phyloP scores from a whole-genome alignment of 1,140 invertebrate genomes.

The Drosophila navojoa region DNA sequence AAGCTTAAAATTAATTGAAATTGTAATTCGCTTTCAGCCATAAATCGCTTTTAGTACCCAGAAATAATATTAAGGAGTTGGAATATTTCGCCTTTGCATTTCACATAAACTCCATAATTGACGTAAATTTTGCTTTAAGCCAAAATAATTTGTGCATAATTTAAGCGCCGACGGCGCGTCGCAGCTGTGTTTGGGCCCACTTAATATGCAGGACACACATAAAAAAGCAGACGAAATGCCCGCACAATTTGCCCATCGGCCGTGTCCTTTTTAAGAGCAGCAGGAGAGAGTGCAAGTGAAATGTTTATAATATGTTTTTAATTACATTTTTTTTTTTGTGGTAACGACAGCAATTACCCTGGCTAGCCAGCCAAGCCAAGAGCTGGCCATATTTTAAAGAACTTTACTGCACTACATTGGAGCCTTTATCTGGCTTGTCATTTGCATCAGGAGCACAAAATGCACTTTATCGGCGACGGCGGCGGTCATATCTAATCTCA shows the following conservation, averaged over 20 bases:
- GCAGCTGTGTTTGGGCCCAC: conserved; percentile 15
- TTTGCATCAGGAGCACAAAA: conserved; percentile 55
- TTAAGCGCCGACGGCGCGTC: conserved; percentile 23
- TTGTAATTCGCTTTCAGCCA: conserved; percentile 43
- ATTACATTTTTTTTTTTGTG: conserved; percentile 51
- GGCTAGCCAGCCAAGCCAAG: conserved; percentile 29
- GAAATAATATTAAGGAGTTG: neutral
- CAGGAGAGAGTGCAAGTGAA: conserved; percentile 9
- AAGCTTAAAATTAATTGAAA: conserved; percentile 79
- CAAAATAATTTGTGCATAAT: conserved; percentile 61
- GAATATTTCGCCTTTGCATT: conserved; percentile 23
- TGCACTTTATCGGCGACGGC: conserved; percentile 69
- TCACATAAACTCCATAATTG: conserved; percentile 64
- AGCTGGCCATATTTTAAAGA: conserved; percentile 48
- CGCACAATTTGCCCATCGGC: conserved; percentile 7
- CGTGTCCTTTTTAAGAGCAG: neutral
- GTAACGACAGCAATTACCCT: neutral
- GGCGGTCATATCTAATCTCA: conserved; percentile 48
- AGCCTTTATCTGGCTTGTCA: conserved; percentile 13
- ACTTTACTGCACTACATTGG: neutral
- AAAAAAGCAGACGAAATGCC: conserved; percentile 7
- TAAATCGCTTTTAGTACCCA: conserved; percentile 35
- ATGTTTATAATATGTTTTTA: conserved; percentile 57
- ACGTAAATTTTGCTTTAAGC: conserved; percentile 52
- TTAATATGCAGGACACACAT: conserved; percentile 41